These are phyloP conservation scores for Alectura lathami DNA, from an alignment of 2,113 vertebrate species.

Conservation along the genomic window DNA sequence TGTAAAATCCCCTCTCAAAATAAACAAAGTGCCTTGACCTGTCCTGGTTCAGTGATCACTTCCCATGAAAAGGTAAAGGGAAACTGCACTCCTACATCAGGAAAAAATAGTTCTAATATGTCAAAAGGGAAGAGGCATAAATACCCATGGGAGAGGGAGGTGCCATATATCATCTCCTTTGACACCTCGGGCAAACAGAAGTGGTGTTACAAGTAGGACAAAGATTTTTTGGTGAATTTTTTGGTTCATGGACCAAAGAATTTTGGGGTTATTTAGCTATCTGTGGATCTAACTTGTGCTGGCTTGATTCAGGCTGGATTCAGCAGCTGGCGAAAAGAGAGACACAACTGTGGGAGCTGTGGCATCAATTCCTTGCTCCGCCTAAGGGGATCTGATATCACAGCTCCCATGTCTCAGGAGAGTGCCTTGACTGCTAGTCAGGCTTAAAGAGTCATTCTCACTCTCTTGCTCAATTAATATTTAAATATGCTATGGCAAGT, in stretches of 20 bases:
- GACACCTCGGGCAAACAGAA: not conserved
- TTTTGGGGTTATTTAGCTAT: not conserved
- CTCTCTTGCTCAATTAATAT: conserved; percentile 71
- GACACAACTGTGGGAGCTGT: not conserved
- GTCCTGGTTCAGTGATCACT: not conserved
- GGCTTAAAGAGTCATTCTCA: conserved; percentile 67
- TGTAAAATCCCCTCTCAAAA: not conserved
- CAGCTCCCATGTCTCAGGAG: conserved; percentile 46
- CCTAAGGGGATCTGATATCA: conserved; percentile 37
- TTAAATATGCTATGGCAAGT: conserved; percentile 62
- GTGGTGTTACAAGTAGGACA: not conserved
- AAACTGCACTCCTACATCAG: not conserved
- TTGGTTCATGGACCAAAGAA: not conserved
- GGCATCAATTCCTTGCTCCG: conserved; percentile 37
- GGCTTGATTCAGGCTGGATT: not conserved
- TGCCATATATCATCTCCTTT: not conserved
- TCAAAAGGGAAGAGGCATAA: not conserved
- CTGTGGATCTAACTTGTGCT: not conserved
- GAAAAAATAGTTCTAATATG: not conserved
- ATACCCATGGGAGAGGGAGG: not conserved
- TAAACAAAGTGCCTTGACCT: not conserved
- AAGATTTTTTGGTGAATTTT: not conserved
- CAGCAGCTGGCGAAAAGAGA: not conserved
- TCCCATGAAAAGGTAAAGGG: not conserved
- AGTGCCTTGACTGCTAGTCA: conserved; percentile 49